Percentiles rank a stretch among this genome's conserved stretches.
phyloP scores from a whole-genome alignment of 1,140 invertebrate genomes.

The Sinella curviseta region DNA sequence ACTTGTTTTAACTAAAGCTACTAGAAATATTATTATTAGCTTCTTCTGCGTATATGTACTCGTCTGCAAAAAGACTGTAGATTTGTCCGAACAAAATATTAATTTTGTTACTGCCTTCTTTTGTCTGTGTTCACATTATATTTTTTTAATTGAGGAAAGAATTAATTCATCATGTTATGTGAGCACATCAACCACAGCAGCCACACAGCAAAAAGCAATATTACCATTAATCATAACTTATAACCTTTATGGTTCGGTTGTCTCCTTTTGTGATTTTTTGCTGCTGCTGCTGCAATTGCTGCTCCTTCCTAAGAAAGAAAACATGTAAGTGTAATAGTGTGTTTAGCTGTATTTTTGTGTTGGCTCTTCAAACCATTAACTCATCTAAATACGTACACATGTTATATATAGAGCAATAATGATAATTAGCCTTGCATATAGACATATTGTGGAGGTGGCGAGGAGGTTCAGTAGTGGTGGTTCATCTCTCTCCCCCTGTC shows the following conservation, averaged over 20 bases:
- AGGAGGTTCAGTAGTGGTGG: too few relatives aligned
- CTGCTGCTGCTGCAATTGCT: neutral
- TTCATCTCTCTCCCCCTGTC: too few relatives aligned
- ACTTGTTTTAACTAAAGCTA: too few relatives aligned
- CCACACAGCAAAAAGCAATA: neutral
- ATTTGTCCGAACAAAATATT: neutral
- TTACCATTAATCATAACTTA: slow-evolving; percentile 6
- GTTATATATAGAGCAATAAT: neutral
- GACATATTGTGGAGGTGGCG: too few relatives aligned
- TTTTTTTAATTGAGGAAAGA: slow-evolving; percentile 13
- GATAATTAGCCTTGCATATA: too few relatives aligned
- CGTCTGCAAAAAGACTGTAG: too few relatives aligned
- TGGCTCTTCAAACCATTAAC: slow-evolving; percentile 17
- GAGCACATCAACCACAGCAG: too few relatives aligned
- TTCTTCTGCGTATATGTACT: too few relatives aligned
- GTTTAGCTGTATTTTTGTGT: too few relatives aligned
- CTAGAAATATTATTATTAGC: too few relatives aligned
- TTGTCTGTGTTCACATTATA: too few relatives aligned
- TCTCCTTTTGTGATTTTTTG: neutral
- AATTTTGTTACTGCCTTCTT: neutral
- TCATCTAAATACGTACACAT: neutral
- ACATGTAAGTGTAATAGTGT: too few relatives aligned
- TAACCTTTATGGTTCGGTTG: neutral
- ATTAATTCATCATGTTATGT: slow-evolving; percentile 5
- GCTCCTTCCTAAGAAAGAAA: neutral